Base-by-base conservation (phyloP, 2,797 vertebrate genomes). In the Malurus splendens region DNA sequence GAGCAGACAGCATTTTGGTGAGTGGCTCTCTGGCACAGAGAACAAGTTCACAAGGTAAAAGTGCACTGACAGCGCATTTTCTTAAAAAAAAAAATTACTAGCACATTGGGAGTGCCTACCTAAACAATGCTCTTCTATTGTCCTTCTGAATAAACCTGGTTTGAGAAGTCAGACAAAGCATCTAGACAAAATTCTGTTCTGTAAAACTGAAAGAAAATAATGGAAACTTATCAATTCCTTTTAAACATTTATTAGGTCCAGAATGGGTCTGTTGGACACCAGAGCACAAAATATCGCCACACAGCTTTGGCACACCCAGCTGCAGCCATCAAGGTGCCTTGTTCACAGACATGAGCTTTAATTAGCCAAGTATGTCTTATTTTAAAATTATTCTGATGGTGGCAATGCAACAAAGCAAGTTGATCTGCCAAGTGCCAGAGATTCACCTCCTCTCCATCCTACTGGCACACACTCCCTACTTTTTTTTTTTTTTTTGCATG, bases 221-320 rank as follows among this genome's bases (percentile, higher is more conserved):
- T 39, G 36, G 80, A 83, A 93, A 75, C 12, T 3, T 77, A 66
- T 33, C 45, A 55, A 67, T 84, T 85, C 61, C 7, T 86, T 94
- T 81, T n/a, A 93, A 94, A 79, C 42, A 60, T 83, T 89, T 75
- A 75, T 66, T 62, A 48, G 22, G 32, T 72, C 41, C 38, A 47
- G 55, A 86, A 87, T 27, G 56, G 55, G 75, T 70, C 14, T 45
- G 42, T 22, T 50, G 41, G 38, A 64, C 55, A 70, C 59, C 72
- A 70, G n/a, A 75, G 15, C 17, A n/a, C 13, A 45, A 68, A 51
- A 38, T 57, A 92, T 2, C 3, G 1, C 33, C 20, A 8, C 39
- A 42, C 10, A 56, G 39, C 82, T 84, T 56, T 79, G 81, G 82
- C 60, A 86, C 48, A 39, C 4, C 17, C 52, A 73, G 18, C 2